Percentiles rank a stretch among this genome's conserved stretches.
Evolutionary conservation across 1,140 invertebrate genomes (phyloP).

Genomic region (Sarcophaga bullata): DNA sequence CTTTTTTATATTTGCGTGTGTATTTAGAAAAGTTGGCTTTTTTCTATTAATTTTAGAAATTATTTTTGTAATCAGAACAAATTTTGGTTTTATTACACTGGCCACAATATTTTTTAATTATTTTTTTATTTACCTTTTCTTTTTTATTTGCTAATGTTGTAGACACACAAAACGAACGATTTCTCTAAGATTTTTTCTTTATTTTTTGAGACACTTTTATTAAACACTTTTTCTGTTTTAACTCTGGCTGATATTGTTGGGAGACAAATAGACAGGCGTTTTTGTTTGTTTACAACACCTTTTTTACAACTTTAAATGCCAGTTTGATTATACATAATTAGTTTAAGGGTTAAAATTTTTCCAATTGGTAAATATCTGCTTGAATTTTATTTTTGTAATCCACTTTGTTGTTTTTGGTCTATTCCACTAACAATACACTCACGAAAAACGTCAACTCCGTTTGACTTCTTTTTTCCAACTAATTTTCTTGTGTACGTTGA

Average conservation of each 20-base stretch:
- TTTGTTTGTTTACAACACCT: neutral
- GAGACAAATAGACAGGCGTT: neutral
- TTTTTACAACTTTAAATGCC: neutral
- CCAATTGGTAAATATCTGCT: slow-evolving; percentile 1
- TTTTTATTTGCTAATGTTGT: slow-evolving; percentile 14
- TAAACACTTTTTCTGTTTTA: neutral
- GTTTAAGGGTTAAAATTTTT: neutral
- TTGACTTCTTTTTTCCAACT: slow-evolving; percentile 38
- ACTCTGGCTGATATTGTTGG: neutral
- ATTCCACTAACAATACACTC: neutral
- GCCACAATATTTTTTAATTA: neutral
- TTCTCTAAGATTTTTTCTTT: slow-evolving; percentile 10
- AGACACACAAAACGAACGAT: slow-evolving; percentile 24
- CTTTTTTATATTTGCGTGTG: neutral
- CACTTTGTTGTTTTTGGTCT: neutral
- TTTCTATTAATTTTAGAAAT: neutral
- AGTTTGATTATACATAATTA: neutral
- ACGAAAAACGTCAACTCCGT: slow-evolving; percentile 30
- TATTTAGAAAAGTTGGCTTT: neutral
- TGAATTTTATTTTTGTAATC: neutral
- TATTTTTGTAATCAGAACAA: neutral
- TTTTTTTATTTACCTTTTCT: slow-evolving; percentile 10
- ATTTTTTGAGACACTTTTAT: neutral
- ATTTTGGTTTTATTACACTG: neutral
- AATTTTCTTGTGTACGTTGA: slow-evolving; percentile 35